Percentiles rank a stretch among this genome's conserved stretches.
Conservation (phyloP, 2,797 vertebrate genomes). For the Lutra lutra region DNA sequence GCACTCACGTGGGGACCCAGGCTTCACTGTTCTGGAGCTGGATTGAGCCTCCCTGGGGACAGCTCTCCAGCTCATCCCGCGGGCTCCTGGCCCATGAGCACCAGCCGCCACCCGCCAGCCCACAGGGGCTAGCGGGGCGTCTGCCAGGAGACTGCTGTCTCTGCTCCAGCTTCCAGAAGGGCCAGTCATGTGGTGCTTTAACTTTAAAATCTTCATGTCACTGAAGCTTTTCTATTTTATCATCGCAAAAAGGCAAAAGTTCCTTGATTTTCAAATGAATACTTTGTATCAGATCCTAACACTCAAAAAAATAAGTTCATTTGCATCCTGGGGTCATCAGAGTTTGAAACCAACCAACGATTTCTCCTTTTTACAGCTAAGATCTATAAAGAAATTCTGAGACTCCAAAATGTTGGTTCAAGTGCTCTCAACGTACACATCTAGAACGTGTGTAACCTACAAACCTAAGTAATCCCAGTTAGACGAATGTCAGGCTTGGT, state of each 20-base stretch:
- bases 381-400: conserved; percentile 27
- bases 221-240: background rate
- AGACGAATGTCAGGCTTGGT: background rate
- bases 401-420: conserved; percentile 6
- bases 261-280: background rate
- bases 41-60: background rate
- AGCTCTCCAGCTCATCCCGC: background rate
- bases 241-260: background rate
- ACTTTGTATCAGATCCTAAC: background rate
- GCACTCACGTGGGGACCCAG: background rate
- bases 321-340: no score
- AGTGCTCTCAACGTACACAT: background rate
- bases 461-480: background rate
- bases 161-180: background rate
- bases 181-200: background rate
- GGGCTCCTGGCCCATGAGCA: accelerated
- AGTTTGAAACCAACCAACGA: background rate
- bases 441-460: background rate
- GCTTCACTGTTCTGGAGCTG: background rate
- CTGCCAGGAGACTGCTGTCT: background rate
- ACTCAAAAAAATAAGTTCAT: background rate
- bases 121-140: accelerated
- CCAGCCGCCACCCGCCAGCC: background rate
- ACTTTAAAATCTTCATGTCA: background rate
- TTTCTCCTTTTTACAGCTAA: conserved; percentile 52